phyloP scores from a whole-genome alignment of 2,888 invertebrate species.

The Macrophya alboannulata region DNA sequence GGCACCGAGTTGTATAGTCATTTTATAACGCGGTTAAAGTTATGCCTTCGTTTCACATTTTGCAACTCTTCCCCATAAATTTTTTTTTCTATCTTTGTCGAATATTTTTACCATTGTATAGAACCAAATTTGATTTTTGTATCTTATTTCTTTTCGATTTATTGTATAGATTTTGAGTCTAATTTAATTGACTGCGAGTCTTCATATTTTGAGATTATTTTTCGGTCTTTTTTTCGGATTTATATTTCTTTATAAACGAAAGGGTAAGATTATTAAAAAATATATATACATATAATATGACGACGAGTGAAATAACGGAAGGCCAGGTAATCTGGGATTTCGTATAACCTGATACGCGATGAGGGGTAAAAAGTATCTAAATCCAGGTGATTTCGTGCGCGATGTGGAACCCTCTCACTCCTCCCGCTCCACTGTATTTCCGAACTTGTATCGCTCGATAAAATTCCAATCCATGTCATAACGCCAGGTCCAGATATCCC shows the following conservation, averaged over 20 bases:
- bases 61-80: too few relatives aligned
- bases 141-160: too few relatives aligned
- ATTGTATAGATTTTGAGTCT: too few relatives aligned
- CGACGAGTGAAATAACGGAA: slow-evolving; percentile 2
- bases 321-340: slow-evolving; percentile 15
- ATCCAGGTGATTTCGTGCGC: background rate
- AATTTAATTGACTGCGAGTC: too few relatives aligned
- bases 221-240: background rate
- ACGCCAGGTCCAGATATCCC: slow-evolving; percentile 1
- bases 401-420: background rate
- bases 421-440: background rate
- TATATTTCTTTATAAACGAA: background rate
- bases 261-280: background rate
- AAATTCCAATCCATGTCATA: slow-evolving; percentile 35
- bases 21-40: background rate
- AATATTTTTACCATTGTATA: background rate
- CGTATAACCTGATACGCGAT: background rate
- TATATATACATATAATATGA: too few relatives aligned
- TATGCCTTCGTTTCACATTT: background rate
- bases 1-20: background rate
- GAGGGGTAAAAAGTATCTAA: background rate
- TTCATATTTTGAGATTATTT: too few relatives aligned
- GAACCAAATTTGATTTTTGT: too few relatives aligned
- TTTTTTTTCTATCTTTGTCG: too few relatives aligned
- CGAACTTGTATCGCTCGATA: slow-evolving; percentile 32